Conservation (phyloP, 2,888 invertebrate genomes). For the Melipona bicolor region DNA sequence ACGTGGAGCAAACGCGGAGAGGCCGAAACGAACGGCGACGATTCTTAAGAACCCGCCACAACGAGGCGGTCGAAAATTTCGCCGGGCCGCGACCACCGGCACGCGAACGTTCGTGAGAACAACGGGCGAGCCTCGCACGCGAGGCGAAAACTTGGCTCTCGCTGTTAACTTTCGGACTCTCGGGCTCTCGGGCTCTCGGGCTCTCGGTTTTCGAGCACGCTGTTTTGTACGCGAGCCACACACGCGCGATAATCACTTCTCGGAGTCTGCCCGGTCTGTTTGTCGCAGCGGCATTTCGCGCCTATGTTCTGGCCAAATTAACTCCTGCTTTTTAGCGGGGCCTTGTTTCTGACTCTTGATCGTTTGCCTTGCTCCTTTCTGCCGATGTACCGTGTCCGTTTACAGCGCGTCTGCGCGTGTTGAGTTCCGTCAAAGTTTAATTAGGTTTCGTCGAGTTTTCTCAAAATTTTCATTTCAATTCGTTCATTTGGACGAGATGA, state of each 20-base stretch:
- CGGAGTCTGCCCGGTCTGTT: background rate
- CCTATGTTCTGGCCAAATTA: background rate
- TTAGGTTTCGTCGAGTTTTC: too few species aligned
- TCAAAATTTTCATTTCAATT: too few species aligned
- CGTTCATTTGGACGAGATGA: too few species aligned
- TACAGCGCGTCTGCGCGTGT: background rate
- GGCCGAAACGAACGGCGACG: background rate
- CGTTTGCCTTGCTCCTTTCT: background rate
- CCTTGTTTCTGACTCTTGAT: background rate
- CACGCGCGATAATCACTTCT: conserved; percentile 5
- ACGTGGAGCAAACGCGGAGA: conserved; percentile 39
- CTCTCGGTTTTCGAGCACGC: background rate
- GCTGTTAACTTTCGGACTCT: background rate
- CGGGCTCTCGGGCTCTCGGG: background rate
- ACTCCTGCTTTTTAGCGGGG: background rate
- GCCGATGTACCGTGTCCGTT: background rate
- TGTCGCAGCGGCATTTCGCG: background rate
- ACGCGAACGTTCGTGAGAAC: conserved; percentile 25
- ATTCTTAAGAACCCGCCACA: conserved; percentile 53
- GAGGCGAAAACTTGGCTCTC: too few species aligned
- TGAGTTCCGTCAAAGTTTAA: too few species aligned
- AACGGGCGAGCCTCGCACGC: conserved; percentile 1
- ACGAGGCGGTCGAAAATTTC: conserved; percentile 25
- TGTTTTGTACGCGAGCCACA: background rate
- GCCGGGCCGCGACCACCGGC: background rate